Evolutionary conservation across 2,888 invertebrate species (phyloP).

Genomic region (Portevinia maculata): DNA sequence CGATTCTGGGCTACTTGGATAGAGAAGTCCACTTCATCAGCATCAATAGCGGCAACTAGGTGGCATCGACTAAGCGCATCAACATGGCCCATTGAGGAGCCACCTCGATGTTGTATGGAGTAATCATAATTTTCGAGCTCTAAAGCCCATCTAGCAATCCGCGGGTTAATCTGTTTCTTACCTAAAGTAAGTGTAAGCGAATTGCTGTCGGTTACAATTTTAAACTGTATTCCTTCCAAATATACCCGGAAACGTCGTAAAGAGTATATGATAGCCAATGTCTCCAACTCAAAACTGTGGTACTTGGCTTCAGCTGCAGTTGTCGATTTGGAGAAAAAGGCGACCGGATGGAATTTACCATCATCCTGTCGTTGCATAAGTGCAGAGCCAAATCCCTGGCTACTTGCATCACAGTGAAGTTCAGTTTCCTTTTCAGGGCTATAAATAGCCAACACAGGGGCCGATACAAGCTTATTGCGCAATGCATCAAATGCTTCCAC

Average conservation of each 20-base stretch:
- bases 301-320: slow-evolving; percentile 74
- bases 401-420: slow-evolving; percentile 77
- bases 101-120: slow-evolving; percentile 78
- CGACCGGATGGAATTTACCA: slow-evolving; percentile 32
- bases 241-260: slow-evolving; percentile 65
- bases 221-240: slow-evolving; percentile 37
- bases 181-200: slow-evolving; percentile 31
- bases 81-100: slow-evolving; percentile 75
- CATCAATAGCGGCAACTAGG: background rate
- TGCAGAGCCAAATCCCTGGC: slow-evolving; percentile 20
- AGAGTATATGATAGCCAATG: slow-evolving; percentile 75
- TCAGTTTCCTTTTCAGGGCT: slow-evolving; percentile 75
- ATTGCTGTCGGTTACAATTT: slow-evolving; percentile 20
- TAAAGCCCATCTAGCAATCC: slow-evolving; percentile 79
- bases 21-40: background rate
- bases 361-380: slow-evolving; percentile 29
- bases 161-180: slow-evolving; percentile 73
- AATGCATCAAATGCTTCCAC: slow-evolving; percentile 28
- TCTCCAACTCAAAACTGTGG: slow-evolving; percentile 77
- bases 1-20: slow-evolving; percentile 12
- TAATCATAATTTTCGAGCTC: slow-evolving; percentile 78
- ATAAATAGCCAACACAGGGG: slow-evolving; percentile 77
- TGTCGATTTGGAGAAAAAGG: slow-evolving; percentile 72
- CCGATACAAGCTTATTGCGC: slow-evolving; percentile 14
- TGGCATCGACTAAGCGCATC: slow-evolving; percentile 77